Base-by-base conservation (phyloP, 2,888 invertebrate genomes). In the Tetranychus truncatus region DNA sequence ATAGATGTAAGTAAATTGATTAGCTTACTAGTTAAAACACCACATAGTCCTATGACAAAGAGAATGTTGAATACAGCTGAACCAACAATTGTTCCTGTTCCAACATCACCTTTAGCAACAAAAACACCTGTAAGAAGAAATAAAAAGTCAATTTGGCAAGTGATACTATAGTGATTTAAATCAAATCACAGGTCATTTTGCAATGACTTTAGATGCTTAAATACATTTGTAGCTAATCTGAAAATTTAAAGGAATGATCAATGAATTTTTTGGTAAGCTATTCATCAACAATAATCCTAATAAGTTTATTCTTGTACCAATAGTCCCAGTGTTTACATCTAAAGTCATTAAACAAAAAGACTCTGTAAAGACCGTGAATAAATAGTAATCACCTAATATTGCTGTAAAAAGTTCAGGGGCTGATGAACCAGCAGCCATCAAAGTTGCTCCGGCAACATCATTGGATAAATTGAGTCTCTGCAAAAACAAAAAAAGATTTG, bases 41-140 rank as follows among this genome's bases (percentile, higher is more conserved):
- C 80, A 73, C 81, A 81, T n/a, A 80, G 46, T 8, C 80, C 80
- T 65, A 81, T 80, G 18, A 80, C 80, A 73, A 79, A 81, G 0
- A 80, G 76, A 21, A 80, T 78, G 71, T 80, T 80, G 75, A 81
- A 80, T 18, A 80, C 80, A 44, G 80, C 80, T 21, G 80, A 81
- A 11, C 80, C 80, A 15, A 80, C 80, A 69, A 80, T 81, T 3
- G 80, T 81, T 20, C 80, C 81, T 0, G 80, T 80, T 5, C 80
- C 80, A 11, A 80, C 80, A 75, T 80, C 80, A 34, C 80, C 80
- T 78, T 80, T 80, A 7, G 80, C 80, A 1, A 80, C 78, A 65
- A 80, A 78, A 9, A 80, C 80, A 45, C 80, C 73, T 73, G 45
- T 9, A 66, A 76, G 3, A 34, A 66, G 75, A 15, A n/a, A 18